A percentile compares a stretch with the other conserved stretches of the same genome.
Conservation (phyloP, 2,888 invertebrate genomes). For the Pandemis heparana region DNA sequence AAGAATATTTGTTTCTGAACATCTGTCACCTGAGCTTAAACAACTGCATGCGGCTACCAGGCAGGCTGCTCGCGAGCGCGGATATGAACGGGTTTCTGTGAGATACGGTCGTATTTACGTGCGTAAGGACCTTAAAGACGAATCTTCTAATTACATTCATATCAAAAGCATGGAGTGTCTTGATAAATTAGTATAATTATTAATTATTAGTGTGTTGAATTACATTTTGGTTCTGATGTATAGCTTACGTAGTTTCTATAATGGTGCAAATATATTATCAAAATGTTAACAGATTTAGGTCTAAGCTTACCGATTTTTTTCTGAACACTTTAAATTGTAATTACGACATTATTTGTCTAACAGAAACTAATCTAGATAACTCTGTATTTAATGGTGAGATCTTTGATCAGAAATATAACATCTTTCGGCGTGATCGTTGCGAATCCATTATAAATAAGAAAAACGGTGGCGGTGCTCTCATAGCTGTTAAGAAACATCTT, state of each 20-base stretch:
- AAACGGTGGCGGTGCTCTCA: neutral
- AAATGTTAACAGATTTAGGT: conserved; percentile 13
- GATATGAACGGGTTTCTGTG: neutral
- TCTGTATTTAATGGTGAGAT: conserved; percentile 1
- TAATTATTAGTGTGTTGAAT: neutral
- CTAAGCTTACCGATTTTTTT: neutral
- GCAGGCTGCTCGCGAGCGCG: neutral
- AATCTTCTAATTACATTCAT: neutral
- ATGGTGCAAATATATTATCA: conserved; percentile 11
- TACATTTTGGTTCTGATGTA: no score
- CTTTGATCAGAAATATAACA: conserved; percentile 3
- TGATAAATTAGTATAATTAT: neutral
- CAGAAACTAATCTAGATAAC: conserved; percentile 2
- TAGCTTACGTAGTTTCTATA: neutral
- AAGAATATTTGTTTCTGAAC: conserved; percentile 1
- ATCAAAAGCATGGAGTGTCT: neutral
- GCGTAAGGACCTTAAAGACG: neutral
- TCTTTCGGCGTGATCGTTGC: conserved; percentile 1
- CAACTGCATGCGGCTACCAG: neutral
- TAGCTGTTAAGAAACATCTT: conserved; percentile 8
- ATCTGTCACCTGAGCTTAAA: neutral
- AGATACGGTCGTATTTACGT: conserved; percentile 1
- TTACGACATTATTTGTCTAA: conserved; percentile 14
- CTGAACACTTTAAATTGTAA: conserved; percentile 4
- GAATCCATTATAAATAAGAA: neutral